Percentiles rank a stretch among this genome's conserved stretches.
Conservation (phyloP, 2,797 vertebrate species). For the Neosilurus mollespiculum region DNA sequence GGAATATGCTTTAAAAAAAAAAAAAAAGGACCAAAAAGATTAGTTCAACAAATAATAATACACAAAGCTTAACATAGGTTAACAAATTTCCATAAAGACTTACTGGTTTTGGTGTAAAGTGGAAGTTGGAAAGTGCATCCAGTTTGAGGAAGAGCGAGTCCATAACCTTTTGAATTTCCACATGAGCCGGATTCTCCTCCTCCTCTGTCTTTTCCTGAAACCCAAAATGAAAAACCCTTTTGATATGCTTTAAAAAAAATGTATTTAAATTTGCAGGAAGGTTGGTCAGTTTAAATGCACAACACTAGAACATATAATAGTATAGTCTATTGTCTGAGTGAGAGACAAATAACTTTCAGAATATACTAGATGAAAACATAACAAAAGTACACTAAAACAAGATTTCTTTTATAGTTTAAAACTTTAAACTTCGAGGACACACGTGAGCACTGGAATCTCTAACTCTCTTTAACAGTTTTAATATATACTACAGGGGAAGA, state of each 20-base stretch:
- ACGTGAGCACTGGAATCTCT: no score
- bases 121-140: slow-evolving; percentile 96
- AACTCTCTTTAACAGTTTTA: no score
- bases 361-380: no score
- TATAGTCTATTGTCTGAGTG: no score
- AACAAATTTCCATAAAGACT: slow-evolving; percentile 55
- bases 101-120: slow-evolving; percentile 95
- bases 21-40: neutral
- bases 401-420: no score
- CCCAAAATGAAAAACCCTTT: slow-evolving; percentile 9
- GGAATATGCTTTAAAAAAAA: slow-evolving; percentile 78
- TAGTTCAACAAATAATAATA: neutral
- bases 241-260: neutral
- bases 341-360: no score
- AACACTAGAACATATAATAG: neutral
- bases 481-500: no score
- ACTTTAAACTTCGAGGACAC: no score
- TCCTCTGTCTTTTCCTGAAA: slow-evolving; percentile 83
- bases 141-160: slow-evolving; percentile 90
- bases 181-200: slow-evolving; percentile 88
- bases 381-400: no score
- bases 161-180: slow-evolving; percentile 93
- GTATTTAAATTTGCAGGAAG: neutral
- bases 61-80: neutral
- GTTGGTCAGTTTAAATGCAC: neutral